phyloP scores from a whole-genome alignment of 2,797 vertebrate genomes.

The Gymnocypris eckloni region DNA sequence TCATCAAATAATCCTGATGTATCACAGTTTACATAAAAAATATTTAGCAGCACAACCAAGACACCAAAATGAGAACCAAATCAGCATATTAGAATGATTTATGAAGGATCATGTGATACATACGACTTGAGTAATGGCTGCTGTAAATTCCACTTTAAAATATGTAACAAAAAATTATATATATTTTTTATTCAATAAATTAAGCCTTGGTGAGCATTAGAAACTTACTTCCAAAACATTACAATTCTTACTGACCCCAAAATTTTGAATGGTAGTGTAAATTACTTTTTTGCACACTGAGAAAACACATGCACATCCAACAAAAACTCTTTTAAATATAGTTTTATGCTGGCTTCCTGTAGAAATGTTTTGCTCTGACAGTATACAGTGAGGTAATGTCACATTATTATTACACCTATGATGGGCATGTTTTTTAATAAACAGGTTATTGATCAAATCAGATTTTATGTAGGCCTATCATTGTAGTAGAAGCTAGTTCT shows the following conservation, averaged over 20 bases:
- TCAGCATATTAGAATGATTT: not conserved
- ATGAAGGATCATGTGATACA: not conserved
- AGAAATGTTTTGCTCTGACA: not conserved
- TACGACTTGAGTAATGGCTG: no score
- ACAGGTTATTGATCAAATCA: not conserved
- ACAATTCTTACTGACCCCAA: not conserved
- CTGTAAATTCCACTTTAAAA: no score
- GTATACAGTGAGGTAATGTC: not conserved
- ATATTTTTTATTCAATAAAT: not conserved
- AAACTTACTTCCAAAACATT: not conserved
- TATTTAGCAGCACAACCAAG: not conserved
- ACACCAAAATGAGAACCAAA: not conserved
- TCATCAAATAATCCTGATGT: not conserved
- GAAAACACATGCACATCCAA: not conserved
- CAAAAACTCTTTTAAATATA: not conserved
- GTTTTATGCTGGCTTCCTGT: not conserved
- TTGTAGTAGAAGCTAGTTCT: not conserved
- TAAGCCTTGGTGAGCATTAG: not conserved
- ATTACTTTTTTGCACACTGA: not conserved
- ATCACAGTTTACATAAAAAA: not conserved
- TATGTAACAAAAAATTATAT: no score
- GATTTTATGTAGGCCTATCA: not conserved
- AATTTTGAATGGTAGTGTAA: not conserved
- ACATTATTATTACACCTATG: not conserved
- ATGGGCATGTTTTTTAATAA: not conserved